Conservation (phyloP, 2,113 vertebrate genomes). For the Pungitius pungitius region DNA sequence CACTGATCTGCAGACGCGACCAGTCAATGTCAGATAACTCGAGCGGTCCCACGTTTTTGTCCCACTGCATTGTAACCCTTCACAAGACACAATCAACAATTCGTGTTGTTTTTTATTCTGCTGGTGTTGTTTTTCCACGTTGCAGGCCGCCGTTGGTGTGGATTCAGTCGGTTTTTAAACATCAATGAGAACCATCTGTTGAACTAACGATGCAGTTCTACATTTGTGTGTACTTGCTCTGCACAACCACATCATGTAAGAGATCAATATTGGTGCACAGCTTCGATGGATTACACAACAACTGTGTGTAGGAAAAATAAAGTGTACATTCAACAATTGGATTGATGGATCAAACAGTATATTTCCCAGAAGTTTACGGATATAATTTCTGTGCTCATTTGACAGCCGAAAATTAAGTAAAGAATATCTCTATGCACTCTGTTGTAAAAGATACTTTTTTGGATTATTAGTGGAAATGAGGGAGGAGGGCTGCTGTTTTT, state of each 20-base stretch:
- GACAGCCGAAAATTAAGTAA: not conserved
- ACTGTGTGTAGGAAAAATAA: not conserved
- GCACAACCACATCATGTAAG: not conserved
- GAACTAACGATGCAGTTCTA: not conserved
- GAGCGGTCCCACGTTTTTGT: not conserved
- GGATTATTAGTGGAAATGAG: not conserved
- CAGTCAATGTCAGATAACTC: constrained; percentile 48
- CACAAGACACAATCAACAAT: not conserved
- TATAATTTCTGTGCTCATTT: constrained; percentile 1
- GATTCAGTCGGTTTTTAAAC: not conserved
- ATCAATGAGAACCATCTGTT: not conserved
- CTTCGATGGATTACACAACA: not conserved
- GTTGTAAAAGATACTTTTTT: not conserved
- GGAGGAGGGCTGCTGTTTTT: not conserved
- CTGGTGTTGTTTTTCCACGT: not conserved
- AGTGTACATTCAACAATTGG: not conserved
- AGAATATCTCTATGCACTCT: not conserved
- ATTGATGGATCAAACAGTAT: not conserved
- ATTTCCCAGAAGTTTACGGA: not conserved
- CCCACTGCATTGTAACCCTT: not conserved
- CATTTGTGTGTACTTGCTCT: not conserved
- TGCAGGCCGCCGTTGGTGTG: too few relatives aligned
- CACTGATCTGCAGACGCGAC: constrained; percentile 47
- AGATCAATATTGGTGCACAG: not conserved
- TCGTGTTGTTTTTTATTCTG: not conserved